Conservation (phyloP, 2,113 vertebrate species). For the Rhipidura dahli region DNA sequence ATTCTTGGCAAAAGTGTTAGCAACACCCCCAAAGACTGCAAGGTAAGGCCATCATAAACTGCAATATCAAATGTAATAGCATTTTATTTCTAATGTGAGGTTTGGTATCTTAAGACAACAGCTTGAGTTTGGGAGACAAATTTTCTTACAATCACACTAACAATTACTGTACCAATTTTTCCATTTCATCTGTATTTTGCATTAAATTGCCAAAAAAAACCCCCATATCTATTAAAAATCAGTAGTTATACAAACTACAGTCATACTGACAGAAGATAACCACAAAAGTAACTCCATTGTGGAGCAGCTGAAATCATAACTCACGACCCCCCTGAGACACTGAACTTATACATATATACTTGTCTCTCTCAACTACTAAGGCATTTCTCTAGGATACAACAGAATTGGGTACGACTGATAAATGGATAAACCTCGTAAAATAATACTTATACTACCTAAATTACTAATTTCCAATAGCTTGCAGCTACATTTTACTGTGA, state of each 20-base stretch:
- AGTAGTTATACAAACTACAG: not conserved
- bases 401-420: not conserved
- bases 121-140: not conserved
- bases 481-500: slow-evolving; percentile 18
- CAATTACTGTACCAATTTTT: not conserved
- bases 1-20: not conserved
- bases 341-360: not conserved
- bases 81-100: not conserved
- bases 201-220: not conserved
- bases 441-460: slow-evolving; percentile 28
- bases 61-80: not conserved
- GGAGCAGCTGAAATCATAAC: not conserved
- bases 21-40: not conserved
- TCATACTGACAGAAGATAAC: not conserved
- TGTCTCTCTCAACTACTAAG: not conserved
- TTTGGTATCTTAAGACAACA: not conserved
- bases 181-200: not conserved
- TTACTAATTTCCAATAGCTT: slow-evolving; percentile 13
- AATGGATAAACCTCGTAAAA: not conserved
- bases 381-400: not conserved
- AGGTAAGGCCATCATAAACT: not conserved
- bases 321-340: not conserved
- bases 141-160: not conserved
- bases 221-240: not conserved
- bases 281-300: not conserved